Evolutionary conservation across 2,113 vertebrate species (phyloP), one percentile per base, ranked within the genome.

Genomic region (Passer montanus): DNA sequence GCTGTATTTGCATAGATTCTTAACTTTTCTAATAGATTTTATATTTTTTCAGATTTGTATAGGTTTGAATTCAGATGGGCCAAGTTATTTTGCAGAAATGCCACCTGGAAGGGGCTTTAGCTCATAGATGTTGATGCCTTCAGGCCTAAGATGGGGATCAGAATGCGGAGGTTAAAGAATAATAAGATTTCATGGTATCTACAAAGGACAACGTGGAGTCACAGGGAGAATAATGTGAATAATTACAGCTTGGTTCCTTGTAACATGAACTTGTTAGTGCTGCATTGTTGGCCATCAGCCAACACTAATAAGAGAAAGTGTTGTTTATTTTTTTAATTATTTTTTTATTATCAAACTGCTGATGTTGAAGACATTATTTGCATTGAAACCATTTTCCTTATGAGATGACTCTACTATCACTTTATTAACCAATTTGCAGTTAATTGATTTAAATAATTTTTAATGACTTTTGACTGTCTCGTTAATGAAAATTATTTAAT

Each of bases 381-480:
- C 50, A 31, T 43, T 81, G 41, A 69, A 86, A 77, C 30, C 4
- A 49, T 62, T 85, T 88, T 50, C 44, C 67, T 76, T 37, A 16
- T 20, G 55, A 64, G 74, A 68, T 41, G 79, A 59, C 28, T 91
- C 52, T 43, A 30, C 52, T 43, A 30, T 74, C 35, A 22, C 23
- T 81, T 89, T 67, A 67, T 47, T 87, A 78, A 84, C 55, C 16
- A 52, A 31, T 88, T 93, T 72, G 63, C 70, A 58, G 30, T 80
- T 63, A 78, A 87, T 66, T 26, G 31, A 55, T 87, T 84, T 66
- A 66, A 70, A 58, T 69, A 43, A 59, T 87, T 89, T 67, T 28
- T 37, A 90, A 70, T 62, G 7, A 10, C 62, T 95, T 91, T 55
- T 81, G 15, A 74, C 67, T 60, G 41, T 60, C 33, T 81, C 18